Evolutionary conservation across 1,140 invertebrate genomes (phyloP), one percentile per base, ranked within the genome.

Genomic region (Drosophila teissieri): DNA sequence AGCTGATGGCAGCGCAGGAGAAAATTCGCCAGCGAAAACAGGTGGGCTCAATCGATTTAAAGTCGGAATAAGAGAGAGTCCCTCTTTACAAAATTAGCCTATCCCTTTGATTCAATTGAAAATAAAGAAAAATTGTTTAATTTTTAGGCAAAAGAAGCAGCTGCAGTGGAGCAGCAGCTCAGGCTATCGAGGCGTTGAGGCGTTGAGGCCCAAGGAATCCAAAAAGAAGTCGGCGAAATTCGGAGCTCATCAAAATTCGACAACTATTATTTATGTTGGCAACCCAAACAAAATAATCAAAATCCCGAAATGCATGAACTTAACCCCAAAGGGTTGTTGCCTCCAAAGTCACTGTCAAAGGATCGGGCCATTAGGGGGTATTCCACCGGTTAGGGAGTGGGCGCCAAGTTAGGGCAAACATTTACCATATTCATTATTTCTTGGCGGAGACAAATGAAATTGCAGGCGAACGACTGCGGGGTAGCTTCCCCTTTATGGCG

Each of bases 381-480:
- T 46, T 17, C 31, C 7, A 49, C 42, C 17, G 39, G 60, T 1
- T 7, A 8, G 10, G 14, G 4, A 2, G 19, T n/a, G 31, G 17
- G 36, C 6, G 36, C 31, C 52, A 80, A 83, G 65, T 86, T 76
- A 73, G 31, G 51, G 40, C 78, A 88, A 88, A 88, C 64, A 86
- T 88, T 86, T 86, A 56, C 73, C 75, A 82, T 69, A 68, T 82
- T 62, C 48, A 58, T 78, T 73, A 42, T 57, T 73, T 52, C 15
- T 27, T 39, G 31, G 39, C 45, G 70, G 58, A 55, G 72, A 74
- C 73, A 74, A 84, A 84, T 84, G 80, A 84, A 84, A 85, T 84
- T 85, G 78, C 63, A 17, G 58, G 45, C 12, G 62, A 73, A 36
- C 63, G 54, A 64, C 65, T 55, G 8, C 36, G 34, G 42, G 57